Evolutionary conservation across 2,113 vertebrate genomes (phyloP).

Genomic region (Cyrtonyx montezumae): DNA sequence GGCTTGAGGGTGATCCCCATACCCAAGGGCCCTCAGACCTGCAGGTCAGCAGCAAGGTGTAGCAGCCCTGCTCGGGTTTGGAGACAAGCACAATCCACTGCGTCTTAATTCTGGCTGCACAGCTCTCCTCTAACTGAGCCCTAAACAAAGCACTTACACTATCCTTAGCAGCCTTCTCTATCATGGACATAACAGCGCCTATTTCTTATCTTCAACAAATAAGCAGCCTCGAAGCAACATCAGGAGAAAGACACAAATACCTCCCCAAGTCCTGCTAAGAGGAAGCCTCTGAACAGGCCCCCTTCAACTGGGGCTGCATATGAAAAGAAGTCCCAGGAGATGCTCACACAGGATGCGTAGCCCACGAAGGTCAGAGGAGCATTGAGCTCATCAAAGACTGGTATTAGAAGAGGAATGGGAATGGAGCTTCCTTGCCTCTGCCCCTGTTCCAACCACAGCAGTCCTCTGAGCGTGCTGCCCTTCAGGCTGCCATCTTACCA

Average conservation of each 20-base stretch:
- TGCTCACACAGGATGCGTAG: neutral
- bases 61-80: neutral
- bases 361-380: neutral
- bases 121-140: neutral
- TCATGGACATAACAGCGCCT: neutral
- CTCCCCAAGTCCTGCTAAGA: neutral
- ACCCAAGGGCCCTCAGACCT: neutral
- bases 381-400: neutral
- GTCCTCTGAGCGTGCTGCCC: neutral
- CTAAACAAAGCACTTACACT: neutral
- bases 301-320: neutral
- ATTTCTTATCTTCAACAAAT: fast-evolving
- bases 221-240: neutral
- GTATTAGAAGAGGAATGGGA: neutral
- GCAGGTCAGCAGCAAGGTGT: neutral
- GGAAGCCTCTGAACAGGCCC: neutral
- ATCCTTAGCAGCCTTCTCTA: neutral
- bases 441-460: neutral
- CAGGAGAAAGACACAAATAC: neutral
- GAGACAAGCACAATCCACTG: neutral
- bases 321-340: neutral
- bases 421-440: fast-evolving
- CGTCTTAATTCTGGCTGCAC: neutral
- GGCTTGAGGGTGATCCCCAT: neutral
- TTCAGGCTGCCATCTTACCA: neutral